These are phyloP conservation scores for Thunnus maccoyii DNA, from an alignment of 2,113 vertebrate species.

Conservation along the genomic window DNA sequence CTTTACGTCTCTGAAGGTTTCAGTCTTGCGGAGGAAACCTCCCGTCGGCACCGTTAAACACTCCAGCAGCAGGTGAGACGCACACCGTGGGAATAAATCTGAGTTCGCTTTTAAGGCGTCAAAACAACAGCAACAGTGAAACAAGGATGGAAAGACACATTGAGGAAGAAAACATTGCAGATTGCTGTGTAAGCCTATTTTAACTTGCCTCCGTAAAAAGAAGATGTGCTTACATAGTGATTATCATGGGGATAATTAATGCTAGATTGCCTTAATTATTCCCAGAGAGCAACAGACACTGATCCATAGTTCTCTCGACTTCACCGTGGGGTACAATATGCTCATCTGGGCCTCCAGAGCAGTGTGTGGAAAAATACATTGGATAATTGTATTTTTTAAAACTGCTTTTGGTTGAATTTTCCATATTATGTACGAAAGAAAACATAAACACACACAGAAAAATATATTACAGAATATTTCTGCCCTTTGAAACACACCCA, in stretches of 20 bases:
- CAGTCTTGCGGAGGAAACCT: conserved; percentile 1
- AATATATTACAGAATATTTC: too few relatives aligned
- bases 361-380: too few relatives aligned
- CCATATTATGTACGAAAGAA: too few relatives aligned
- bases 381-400: too few relatives aligned
- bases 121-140: neutral
- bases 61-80: conserved; percentile 34
- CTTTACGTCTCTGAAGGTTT: neutral
- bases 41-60: conserved; percentile 36
- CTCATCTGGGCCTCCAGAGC: too few relatives aligned
- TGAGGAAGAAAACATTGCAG: neutral
- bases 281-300: conserved; percentile 19
- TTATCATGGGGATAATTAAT: conserved; percentile 29
- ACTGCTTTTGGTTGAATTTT: too few relatives aligned
- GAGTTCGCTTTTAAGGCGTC: neutral
- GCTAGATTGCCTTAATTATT: conserved; percentile 1
- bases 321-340: neutral
- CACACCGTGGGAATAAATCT: conserved; percentile 17
- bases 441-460: too few relatives aligned
- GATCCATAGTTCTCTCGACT: neutral
- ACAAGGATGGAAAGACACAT: neutral
- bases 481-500: too few relatives aligned
- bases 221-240: conserved; percentile 32
- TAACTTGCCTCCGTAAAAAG: neutral
- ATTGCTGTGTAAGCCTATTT: conserved; percentile 7